Base-by-base conservation (phyloP, 23 tunicate genomes). In the Corella eumyota region DNA sequence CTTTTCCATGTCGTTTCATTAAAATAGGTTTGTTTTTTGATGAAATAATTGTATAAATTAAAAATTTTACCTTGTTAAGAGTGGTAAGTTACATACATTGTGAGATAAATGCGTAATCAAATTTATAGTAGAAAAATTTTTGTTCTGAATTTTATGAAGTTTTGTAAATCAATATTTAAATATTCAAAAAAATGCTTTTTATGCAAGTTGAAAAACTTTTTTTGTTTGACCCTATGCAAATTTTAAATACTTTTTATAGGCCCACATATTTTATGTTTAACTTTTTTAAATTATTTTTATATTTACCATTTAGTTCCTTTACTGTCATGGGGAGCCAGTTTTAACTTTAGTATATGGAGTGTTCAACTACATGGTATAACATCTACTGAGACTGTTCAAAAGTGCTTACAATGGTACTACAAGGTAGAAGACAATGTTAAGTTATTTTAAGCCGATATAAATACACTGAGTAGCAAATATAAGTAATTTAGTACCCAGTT, bases 311-410 rank as follows among this genome's bases (percentile, higher is more conserved):
- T 36, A 81, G 94, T 72, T 2, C 83, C 94, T 17, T 33, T 84
- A 21, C 33, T 84, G 24, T 69, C 94, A 3, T 84, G 94, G 94
- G 94, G 94, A n/a, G 63, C 94, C 29, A 80, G 77, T 25, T 84
- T 69, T 50, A 84, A 84, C 46, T 84, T 84, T 62, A 84, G 94
- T 35, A 84, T 84, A n/a, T 84, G 94, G 94, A 51, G 68, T 37
- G 62, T 84, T 5, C 78, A 84, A 35, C 37, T 84, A 30, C 65
- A 55, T 27, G 94, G 94, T 0, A 50, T 69, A 24, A 63, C 36
- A 21, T 33, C 34, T 5, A 9, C 69, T 15, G 71, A 69, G 28
- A 45, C 76, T 38, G 68, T 84, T 25, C 81, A 65, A 64, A 76
- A 78, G 2, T 75, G 78, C 46, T 48, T 84, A 30, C 71, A 84